Base-by-base conservation (phyloP, 2,113 vertebrate species). In the Lepisosteus osseus region DNA sequence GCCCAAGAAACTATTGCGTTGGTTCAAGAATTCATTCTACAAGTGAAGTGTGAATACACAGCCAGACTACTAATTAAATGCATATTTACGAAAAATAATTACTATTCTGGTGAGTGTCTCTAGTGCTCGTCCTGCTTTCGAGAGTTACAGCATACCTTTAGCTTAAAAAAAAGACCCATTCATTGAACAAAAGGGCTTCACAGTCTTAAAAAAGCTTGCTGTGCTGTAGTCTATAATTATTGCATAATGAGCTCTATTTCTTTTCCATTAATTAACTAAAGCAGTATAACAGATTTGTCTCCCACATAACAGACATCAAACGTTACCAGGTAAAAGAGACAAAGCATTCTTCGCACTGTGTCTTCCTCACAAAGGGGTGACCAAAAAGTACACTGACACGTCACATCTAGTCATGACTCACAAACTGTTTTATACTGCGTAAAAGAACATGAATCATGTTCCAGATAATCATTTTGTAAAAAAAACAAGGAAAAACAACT, bases 41-140 rank as follows among this genome's bases (percentile, higher is more conserved):
- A 79, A 72, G 78, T 79, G 63, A 74, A 44, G 4, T 74, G 72
- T 59, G 78, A 71, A 51, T 61, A 68, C 54, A 63, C 69, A 76
- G 76, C 76, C 61, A 74, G 80, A 70, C 14, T 72, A 57, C 74
- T 79, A 81, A 85, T 84, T 74, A 87, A 84, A 85, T 82, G 75
- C 81, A 84, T 79, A 79, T 79, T 75, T 79, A 76, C 67, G 5
- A 51, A 51, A 51, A 73, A 79, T 6, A 44, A 65, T 80, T 73
- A 65, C 75, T 12, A 63, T 74, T 67, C 63, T 72, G 68, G 71
- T 75, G 72, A 68, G 65, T 68, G 65, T 62, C 72, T 13, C 67
- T 74, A 7, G 45, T 41, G 41, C 76, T 75, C 69, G 65, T 47
- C 40, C 70, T 70, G 70, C 75, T 17, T 11, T 6, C 4, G 9